Evolutionary conservation across 2,888 invertebrate genomes (phyloP).

Genomic region (Lissocephala sabroskyi): DNA sequence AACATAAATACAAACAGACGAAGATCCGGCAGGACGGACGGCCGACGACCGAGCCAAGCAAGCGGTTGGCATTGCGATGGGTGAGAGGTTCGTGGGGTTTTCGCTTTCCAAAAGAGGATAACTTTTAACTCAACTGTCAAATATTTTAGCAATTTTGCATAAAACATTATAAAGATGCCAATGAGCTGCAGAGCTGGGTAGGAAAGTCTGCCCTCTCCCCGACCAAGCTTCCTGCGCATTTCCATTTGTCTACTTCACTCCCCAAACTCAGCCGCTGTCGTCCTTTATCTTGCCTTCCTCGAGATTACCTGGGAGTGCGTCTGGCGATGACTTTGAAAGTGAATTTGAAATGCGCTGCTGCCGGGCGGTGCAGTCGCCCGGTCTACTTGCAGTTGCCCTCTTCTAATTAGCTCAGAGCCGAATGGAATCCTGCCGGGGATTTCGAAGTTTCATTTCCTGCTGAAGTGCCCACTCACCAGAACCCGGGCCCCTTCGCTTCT

Average conservation of each 20-base stretch:
- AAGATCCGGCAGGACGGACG: neutral
- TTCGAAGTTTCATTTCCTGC: too few species aligned
- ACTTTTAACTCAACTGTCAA: conserved; percentile 60
- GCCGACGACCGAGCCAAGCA: conserved; percentile 11
- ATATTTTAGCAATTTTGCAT: conserved; percentile 63
- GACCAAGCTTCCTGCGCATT: too few species aligned
- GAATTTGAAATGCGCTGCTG: conserved; percentile 43
- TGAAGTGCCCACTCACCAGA: too few species aligned
- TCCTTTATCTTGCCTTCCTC: too few species aligned
- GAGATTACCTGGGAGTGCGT: conserved; percentile 12
- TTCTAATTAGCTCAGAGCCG: too few species aligned
- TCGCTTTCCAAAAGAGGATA: conserved; percentile 7
- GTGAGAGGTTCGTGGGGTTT: conserved; percentile 18
- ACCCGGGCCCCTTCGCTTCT: too few species aligned
- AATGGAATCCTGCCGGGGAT: too few species aligned
- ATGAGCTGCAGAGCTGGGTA: conserved; percentile 10
- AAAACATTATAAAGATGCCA: conserved; percentile 53
- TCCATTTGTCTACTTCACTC: too few species aligned
- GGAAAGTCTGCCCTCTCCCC: too few species aligned
- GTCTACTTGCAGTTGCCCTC: too few species aligned
- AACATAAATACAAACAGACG: conserved; percentile 42
- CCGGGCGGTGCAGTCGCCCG: too few species aligned
- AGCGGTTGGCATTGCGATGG: conserved; percentile 2
- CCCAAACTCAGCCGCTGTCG: too few species aligned
- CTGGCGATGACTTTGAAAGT: conserved; percentile 38